Percentiles rank a stretch among this genome's conserved stretches.
phyloP scores from a whole-genome alignment of 2,113 vertebrate species.

The Scomber scombrus region DNA sequence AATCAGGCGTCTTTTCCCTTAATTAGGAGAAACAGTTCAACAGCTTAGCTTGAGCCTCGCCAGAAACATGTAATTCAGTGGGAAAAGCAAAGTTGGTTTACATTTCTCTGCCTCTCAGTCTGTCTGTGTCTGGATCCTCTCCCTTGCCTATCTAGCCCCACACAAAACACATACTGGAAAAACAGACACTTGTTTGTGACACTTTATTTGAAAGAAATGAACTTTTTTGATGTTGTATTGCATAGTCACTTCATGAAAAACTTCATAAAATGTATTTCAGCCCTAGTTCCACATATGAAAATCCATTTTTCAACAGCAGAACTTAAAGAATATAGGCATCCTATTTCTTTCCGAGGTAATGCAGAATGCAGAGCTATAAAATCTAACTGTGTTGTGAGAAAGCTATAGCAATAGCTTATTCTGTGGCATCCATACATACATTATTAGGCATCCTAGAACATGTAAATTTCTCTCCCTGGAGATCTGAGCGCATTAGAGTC shows the following conservation, averaged over 20 bases:
- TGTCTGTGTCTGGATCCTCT: conserved; percentile 1
- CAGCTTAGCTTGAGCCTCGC: conserved; percentile 20
- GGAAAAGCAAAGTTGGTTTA: conserved; percentile 45
- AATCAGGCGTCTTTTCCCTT: conserved; percentile 57
- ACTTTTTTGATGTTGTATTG: conserved; percentile 26
- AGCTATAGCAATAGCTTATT: conserved; percentile 40
- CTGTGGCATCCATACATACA: conserved; percentile 32
- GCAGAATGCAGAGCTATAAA: conserved; percentile 5
- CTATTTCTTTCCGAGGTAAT: conserved; percentile 32
- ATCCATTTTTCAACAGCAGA: neutral
- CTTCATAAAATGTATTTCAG: neutral
- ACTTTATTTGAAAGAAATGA: conserved; percentile 30
- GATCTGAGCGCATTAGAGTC: conserved; percentile 58
- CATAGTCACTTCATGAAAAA: neutral
- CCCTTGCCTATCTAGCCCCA: conserved; percentile 10
- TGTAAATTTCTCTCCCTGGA: conserved; percentile 53
- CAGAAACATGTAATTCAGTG: conserved; percentile 49
- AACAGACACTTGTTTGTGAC: conserved; percentile 49
- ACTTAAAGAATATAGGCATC: conserved; percentile 30
- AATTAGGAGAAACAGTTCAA: conserved; percentile 68
- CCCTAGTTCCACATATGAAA: neutral
- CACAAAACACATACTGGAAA: conserved; percentile 35
- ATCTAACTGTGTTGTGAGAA: conserved; percentile 18
- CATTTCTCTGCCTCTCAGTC: neutral
- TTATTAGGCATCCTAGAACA: conserved; percentile 46